These are phyloP conservation scores for Pelecanoides urinatrix DNA, from an alignment of 2,113 vertebrate species.

Conservation along the genomic window DNA sequence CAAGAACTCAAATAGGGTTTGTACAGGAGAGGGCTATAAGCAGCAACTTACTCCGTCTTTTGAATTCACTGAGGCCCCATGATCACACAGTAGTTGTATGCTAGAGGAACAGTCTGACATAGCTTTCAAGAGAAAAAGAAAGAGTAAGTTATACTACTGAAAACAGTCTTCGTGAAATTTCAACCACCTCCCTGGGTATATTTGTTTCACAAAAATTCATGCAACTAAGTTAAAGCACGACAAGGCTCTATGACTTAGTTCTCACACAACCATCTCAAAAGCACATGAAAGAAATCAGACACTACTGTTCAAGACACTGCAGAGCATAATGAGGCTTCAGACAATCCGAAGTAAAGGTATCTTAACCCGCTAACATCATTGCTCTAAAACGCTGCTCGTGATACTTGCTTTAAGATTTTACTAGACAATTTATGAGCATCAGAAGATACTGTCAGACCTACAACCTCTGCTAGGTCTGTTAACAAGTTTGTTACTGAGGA, in stretches of 20 bases:
- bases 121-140: conserved; percentile 70
- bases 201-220: background rate
- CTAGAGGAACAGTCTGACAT: conserved; percentile 93
- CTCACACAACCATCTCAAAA: background rate
- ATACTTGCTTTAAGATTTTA: fast-evolving
- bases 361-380: fast-evolving
- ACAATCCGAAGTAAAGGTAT: background rate
- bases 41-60: conserved; percentile 85
- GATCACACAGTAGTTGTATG: conserved; percentile 93
- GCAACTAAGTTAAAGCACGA: background rate
- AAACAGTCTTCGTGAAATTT: background rate
- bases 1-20: fast-evolving
- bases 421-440: background rate
- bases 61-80: conserved; percentile 86
- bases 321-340: fast-evolving
- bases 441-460: background rate
- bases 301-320: fast-evolving
- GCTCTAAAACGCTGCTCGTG: fast-evolving
- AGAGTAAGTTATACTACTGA: background rate
- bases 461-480: background rate
- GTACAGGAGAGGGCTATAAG: background rate
- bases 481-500: background rate
- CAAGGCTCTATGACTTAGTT: background rate
- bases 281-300: background rate
- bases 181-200: fast-evolving